phyloP scores from a whole-genome alignment of 2,113 vertebrate genomes.

The Capreolus pygargus region DNA sequence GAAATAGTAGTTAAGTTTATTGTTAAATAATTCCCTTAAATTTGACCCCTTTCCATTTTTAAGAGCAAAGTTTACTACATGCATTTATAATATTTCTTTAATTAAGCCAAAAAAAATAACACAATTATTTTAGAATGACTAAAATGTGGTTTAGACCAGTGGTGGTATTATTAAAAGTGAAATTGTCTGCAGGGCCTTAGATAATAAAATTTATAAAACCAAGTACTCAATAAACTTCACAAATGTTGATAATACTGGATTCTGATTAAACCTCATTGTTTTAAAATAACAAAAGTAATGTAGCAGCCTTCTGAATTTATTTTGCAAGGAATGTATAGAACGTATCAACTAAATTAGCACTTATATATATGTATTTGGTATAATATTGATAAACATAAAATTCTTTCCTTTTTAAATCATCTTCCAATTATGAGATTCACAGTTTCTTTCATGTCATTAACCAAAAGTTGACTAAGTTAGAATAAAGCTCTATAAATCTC shows the following conservation, averaged over 20 bases:
- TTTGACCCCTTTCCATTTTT: neutral
- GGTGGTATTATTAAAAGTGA: neutral
- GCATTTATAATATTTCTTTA: neutral
- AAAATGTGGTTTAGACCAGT: neutral
- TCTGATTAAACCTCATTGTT: neutral
- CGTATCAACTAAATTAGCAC: neutral
- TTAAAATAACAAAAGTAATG: neutral
- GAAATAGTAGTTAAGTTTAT: constrained; percentile 4
- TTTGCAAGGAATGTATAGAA: neutral
- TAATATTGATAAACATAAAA: neutral
- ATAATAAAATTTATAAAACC: neutral
- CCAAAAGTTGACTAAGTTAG: neutral
- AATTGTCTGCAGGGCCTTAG: neutral
- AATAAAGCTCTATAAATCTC: neutral
- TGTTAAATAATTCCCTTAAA: neutral
- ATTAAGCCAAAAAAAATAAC: neutral
- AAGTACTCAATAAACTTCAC: neutral
- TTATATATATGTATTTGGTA: neutral
- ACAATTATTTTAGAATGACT: neutral
- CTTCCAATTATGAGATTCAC: neutral
- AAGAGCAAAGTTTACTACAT: neutral
- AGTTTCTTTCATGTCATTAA: constrained; percentile 1
- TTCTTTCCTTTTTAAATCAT: neutral
- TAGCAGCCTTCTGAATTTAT: neutral
- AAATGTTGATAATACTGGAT: neutral